These are phyloP conservation scores for Pseudopleuronectes americanus DNA, from an alignment of 2,797 vertebrate species.

Conservation along the genomic window DNA sequence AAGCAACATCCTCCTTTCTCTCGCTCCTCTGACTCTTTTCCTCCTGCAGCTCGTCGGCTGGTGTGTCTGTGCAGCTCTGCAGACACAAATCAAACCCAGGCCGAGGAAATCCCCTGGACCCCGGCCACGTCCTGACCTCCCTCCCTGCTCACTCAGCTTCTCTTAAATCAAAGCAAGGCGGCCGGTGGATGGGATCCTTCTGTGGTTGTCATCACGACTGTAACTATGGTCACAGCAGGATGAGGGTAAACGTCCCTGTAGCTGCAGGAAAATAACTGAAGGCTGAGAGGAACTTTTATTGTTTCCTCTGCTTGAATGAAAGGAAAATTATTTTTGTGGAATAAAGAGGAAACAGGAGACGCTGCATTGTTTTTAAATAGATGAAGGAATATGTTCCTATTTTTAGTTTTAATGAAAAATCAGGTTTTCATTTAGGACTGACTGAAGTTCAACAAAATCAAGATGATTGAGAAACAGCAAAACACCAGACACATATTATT, in stretches of 20 bases:
- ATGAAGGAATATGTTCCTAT: background rate
- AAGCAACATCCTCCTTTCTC: no score
- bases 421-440: no score
- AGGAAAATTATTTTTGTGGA: constrained; percentile 10
- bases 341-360: constrained; percentile 19
- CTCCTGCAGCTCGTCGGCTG: no score
- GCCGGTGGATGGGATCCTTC: constrained; percentile 1
- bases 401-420: background rate
- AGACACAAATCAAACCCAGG: background rate
- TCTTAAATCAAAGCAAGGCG: background rate
- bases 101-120: constrained; percentile 48
- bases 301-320: constrained; percentile 7
- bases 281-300: background rate
- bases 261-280: constrained; percentile 14
- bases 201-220: constrained; percentile 24
- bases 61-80: no score
- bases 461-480: no score
- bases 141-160: background rate
- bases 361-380: constrained; percentile 5
- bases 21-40: no score
- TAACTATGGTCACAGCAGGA: constrained; percentile 21
- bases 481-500: background rate
- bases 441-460: no score
- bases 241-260: constrained; percentile 1
- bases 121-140: constrained; percentile 33